Conservation (phyloP, 2,113 vertebrate genomes). For the Rynchops niger region DNA sequence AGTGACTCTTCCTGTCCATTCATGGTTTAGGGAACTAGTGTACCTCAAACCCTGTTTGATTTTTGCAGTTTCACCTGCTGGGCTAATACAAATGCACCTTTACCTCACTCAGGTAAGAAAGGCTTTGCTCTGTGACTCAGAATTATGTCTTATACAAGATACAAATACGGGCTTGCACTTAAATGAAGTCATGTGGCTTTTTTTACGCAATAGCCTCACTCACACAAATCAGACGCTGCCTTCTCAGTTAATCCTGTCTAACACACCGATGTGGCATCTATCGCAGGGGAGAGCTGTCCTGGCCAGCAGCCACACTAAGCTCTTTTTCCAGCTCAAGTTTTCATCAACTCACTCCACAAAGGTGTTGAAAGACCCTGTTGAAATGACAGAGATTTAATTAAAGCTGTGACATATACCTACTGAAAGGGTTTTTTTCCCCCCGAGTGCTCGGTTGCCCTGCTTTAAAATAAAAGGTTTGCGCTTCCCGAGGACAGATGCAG, state of each 20-base stretch:
- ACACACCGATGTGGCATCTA: background rate
- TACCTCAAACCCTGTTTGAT: background rate
- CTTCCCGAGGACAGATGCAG: background rate
- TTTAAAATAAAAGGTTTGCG: background rate
- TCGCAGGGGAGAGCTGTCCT: background rate
- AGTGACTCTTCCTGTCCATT: background rate
- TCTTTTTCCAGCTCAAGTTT: background rate
- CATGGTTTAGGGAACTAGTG: background rate
- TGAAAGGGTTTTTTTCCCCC: background rate
- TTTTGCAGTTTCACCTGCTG: background rate
- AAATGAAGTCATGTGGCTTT: background rate
- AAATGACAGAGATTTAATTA: background rate
- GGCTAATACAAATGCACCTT: background rate
- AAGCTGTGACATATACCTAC: background rate
- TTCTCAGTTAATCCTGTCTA: background rate
- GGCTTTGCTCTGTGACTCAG: background rate
- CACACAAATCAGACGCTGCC: rapidly evolving
- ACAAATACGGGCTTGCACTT: background rate
- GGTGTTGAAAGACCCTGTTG: background rate
- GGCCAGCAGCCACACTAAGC: background rate
- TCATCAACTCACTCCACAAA: background rate
- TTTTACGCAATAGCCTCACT: background rate
- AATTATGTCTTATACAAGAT: background rate
- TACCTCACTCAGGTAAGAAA: background rate
- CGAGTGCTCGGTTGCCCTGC: background rate